Conservation (phyloP, 2,797 vertebrate genomes). For the Gymnocypris eckloni region DNA sequence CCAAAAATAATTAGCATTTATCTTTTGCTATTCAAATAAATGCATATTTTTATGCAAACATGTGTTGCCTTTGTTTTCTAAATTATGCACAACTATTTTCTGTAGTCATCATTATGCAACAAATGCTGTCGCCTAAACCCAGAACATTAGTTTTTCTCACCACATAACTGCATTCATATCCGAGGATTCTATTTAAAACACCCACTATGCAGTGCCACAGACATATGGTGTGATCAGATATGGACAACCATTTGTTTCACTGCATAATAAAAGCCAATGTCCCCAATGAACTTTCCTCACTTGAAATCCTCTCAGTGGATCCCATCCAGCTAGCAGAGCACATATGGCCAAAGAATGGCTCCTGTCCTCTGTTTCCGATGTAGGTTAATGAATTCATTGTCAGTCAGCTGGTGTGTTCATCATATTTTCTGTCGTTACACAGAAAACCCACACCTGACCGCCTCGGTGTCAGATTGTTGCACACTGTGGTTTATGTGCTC, state of each 20-base stretch:
- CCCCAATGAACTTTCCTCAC: slow-evolving; percentile 48
- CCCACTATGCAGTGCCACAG: slow-evolving; percentile 14
- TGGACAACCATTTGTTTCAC: slow-evolving; percentile 18
- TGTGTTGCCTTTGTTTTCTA: background rate
- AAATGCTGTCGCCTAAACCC: background rate
- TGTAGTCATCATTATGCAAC: background rate
- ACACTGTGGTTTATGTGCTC: slow-evolving; percentile 45
- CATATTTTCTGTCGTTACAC: slow-evolving; percentile 55
- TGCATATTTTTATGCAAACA: background rate
- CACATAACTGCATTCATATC: background rate
- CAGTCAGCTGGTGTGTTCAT: slow-evolving; percentile 62
- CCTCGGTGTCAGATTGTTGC: slow-evolving; percentile 58
- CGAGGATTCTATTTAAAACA: slow-evolving; percentile 11
- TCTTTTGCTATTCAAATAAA: background rate
- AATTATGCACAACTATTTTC: background rate
- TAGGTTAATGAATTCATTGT: slow-evolving; percentile 81
- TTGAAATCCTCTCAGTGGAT: slow-evolving; percentile 75
- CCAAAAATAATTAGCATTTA: background rate
- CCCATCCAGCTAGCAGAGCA: slow-evolving; percentile 74
- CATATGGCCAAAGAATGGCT: slow-evolving; percentile 71
- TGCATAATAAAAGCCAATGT: slow-evolving; percentile 39
- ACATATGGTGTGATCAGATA: slow-evolving; percentile 36
- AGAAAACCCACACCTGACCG: slow-evolving; percentile 73
- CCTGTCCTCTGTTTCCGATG: slow-evolving; percentile 77
- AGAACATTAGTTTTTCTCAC: slow-evolving; percentile 1